A percentile compares a stretch with the other conserved stretches of the same genome.
Evolutionary conservation across 1,140 invertebrate genomes (phyloP).

Genomic region (Procambarus clarkii): DNA sequence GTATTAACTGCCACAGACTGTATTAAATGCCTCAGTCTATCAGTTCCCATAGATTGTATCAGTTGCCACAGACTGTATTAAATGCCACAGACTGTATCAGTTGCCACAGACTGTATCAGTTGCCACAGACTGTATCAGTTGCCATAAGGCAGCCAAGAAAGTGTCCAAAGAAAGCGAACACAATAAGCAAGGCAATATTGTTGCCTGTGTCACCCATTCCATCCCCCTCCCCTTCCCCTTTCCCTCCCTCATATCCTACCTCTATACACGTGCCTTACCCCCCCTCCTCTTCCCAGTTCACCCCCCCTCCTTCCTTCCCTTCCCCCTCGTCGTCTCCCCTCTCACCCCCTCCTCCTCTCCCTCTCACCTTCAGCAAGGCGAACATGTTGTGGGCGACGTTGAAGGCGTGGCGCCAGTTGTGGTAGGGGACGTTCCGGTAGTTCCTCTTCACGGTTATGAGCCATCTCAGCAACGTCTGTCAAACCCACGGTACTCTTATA

Average conservation of each 20-base stretch:
- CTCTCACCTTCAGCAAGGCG: constrained; percentile 88
- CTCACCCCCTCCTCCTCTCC: background rate
- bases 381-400: constrained; percentile 98
- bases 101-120: too few relatives aligned
- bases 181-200: too few relatives aligned
- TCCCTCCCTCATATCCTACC: background rate
- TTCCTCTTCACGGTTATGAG: constrained; percentile 96
- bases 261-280: background rate
- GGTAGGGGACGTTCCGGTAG: constrained; percentile 95
- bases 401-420: constrained; percentile 97
- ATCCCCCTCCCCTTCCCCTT: background rate
- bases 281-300: background rate
- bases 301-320: background rate
- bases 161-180: too few relatives aligned
- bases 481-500: too few relatives aligned
- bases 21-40: too few relatives aligned
- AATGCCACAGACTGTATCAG: too few relatives aligned
- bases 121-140: too few relatives aligned
- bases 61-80: too few relatives aligned
- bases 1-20: too few relatives aligned
- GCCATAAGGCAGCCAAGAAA: too few relatives aligned
- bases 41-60: too few relatives aligned
- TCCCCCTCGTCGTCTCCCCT: background rate
- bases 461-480: constrained; percentile 80
- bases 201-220: too few relatives aligned